These are phyloP conservation scores for Epinephelus lanceolatus DNA, from an alignment of 2,113 vertebrate species.

Conservation along the genomic window DNA sequence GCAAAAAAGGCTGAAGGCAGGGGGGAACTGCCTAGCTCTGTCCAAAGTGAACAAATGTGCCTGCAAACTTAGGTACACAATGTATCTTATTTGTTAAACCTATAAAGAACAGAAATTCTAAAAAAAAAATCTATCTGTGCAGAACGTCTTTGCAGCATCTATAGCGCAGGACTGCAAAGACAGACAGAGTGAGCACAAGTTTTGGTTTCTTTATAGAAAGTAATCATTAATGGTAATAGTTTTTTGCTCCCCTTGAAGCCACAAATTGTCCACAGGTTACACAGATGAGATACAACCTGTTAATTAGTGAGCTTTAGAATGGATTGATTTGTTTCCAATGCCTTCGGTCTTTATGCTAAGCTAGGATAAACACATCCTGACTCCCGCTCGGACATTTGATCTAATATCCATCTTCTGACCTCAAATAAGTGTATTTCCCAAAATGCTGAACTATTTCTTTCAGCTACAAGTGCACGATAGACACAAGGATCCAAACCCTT, in stretches of 20 bases:
- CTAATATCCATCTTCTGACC: slow-evolving; percentile 14
- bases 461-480: not conserved
- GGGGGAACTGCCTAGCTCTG: not conserved
- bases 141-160: not conserved
- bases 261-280: not conserved
- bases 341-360: not conserved
- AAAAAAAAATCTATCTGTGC: too few species aligned
- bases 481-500: not conserved
- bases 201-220: not conserved
- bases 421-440: not conserved
- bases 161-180: too few species aligned
- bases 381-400: not conserved
- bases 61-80: not conserved
- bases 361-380: not conserved
- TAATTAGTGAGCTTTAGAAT: not conserved
- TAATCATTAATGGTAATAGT: not conserved
- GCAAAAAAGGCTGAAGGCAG: too few species aligned
- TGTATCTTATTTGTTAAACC: not conserved
- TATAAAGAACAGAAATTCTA: not conserved
- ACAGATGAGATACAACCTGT: not conserved
- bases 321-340: not conserved
- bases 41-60: not conserved
- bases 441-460: not conserved
- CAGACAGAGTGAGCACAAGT: not conserved
- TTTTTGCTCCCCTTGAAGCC: not conserved